Percentiles rank a stretch among this genome's conserved stretches.
Conservation (phyloP, 2,797 vertebrate species). For the Halcyon badia region DNA sequence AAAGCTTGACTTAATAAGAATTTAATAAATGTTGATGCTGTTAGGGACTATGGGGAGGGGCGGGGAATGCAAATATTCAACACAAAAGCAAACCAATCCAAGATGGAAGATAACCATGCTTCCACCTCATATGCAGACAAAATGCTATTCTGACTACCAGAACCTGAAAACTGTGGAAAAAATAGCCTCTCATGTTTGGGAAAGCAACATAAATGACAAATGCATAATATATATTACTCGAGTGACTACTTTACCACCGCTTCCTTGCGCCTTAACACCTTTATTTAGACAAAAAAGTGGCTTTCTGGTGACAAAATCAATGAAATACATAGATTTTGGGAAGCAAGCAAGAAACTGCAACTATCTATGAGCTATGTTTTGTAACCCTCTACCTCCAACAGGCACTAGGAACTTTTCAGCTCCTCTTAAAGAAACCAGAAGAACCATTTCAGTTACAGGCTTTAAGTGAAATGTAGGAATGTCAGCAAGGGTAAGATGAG, state of each 20-base stretch:
- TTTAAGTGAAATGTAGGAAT: not conserved
- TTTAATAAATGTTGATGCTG: not conserved
- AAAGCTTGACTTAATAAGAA: not conserved
- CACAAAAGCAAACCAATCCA: not conserved
- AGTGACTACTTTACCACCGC: not conserved
- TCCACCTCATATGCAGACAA: not conserved
- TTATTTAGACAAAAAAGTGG: not conserved
- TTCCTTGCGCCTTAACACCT: not conserved
- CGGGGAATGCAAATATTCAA: not conserved
- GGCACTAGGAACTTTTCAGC: not conserved
- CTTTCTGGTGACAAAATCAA: not conserved
- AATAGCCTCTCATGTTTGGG: not conserved
- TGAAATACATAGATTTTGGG: not conserved
- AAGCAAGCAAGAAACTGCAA: not conserved
- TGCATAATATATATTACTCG: fast-evolving
- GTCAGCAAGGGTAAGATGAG: not conserved
- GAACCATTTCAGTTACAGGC: no score
- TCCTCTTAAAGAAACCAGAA: not conserved
- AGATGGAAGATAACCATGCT: not conserved
- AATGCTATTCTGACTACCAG: not conserved
- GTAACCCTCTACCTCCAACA: not conserved
- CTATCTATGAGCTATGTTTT: not conserved
- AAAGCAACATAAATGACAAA: not conserved
- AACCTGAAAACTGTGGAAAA: not conserved
- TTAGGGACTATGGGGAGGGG: not conserved